Base-by-base conservation (phyloP, 2,797 vertebrate genomes). In the Australoheros facetus region DNA sequence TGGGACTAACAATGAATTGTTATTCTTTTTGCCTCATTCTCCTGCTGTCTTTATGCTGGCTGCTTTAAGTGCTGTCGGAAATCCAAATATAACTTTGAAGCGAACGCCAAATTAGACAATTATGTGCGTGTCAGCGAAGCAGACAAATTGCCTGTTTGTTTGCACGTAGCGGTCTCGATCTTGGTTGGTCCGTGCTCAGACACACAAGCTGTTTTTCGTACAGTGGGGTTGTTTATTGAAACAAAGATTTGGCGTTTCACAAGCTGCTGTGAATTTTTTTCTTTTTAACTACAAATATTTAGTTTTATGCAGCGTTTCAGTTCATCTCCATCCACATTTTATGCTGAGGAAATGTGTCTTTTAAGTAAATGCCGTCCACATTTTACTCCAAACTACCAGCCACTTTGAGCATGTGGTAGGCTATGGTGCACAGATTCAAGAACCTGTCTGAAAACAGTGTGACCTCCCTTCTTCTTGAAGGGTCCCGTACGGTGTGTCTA, bases 1-100 rank as follows among this genome's bases (percentile, higher is more conserved):
- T 69, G 64, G 26, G 10, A n/a, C 51, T 32, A 32, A 53, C 32
- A 30, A 69, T 30, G 6, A 69, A 69, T 69, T 51, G 17, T 53
- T 32, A 17, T 51, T 17, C 23, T 51, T 9, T 30, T 51, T 48
- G 8, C 42, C 17, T 51, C 17, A 6, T 5, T 11, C 21, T 51
- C 10, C 13, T 13, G 45, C 23, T 9, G 71, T 8, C 19, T 76
- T 84, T n/a, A n/a, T 51, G 42, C 3, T 1, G 26, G 23, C 28
- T 82, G 23, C 39, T 82, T 84, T 72, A 48, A 7, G 72, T 45
- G 54, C 21, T 37, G 62, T 77, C 26, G 37, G 58, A 86, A 85
- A 77, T 64, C 30, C 55, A 11, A 28, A 1, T 0, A 0, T 14
- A 7, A 14, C 13, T 9, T 62, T 23, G 1, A 32, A 59, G 37